Evolutionary conservation across 2,888 invertebrate genomes (phyloP).

Genomic region (Tiphia femorata): DNA sequence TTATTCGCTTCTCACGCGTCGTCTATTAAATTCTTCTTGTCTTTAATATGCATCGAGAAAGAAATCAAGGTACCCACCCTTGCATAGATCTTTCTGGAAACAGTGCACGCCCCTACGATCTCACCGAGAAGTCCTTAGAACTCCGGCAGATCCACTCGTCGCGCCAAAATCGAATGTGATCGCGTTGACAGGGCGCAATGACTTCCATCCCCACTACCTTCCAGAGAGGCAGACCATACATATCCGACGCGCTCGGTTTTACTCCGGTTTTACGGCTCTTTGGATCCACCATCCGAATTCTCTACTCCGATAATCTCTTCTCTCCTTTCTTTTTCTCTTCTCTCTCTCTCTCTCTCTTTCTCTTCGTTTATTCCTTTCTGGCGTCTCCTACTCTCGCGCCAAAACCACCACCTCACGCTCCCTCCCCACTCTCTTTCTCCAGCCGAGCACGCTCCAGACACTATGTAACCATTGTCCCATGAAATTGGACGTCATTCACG

Average conservation of each 20-base stretch:
- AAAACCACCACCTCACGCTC: too few species aligned
- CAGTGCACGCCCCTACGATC: too few species aligned
- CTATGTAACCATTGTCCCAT: constrained; percentile 58
- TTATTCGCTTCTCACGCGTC: too few species aligned
- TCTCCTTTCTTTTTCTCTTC: constrained; percentile 11
- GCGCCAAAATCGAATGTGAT: constrained; percentile 6
- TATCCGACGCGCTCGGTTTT: constrained; percentile 13
- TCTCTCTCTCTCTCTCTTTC: constrained; percentile 14
- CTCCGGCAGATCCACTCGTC: too few species aligned
- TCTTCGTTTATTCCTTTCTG: too few species aligned
- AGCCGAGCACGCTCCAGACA: constrained; percentile 23
- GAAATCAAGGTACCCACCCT: too few species aligned
- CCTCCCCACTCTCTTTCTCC: constrained; percentile 1
- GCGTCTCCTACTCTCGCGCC: too few species aligned
- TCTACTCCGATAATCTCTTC: constrained; percentile 30
- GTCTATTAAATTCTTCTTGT: too few species aligned
- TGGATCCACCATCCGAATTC: constrained; percentile 40
- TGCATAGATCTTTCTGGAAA: too few species aligned
- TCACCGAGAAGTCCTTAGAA: background rate
- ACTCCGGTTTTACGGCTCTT: constrained; percentile 34
- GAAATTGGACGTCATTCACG: constrained; percentile 59
- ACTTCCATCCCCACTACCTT: constrained; percentile 7
- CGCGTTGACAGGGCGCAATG: constrained; percentile 21
- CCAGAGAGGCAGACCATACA: constrained; percentile 15
- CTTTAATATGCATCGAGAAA: too few species aligned